Base-by-base conservation (phyloP, 2,888 invertebrate genomes). In the Chrysolina haemoptera region DNA sequence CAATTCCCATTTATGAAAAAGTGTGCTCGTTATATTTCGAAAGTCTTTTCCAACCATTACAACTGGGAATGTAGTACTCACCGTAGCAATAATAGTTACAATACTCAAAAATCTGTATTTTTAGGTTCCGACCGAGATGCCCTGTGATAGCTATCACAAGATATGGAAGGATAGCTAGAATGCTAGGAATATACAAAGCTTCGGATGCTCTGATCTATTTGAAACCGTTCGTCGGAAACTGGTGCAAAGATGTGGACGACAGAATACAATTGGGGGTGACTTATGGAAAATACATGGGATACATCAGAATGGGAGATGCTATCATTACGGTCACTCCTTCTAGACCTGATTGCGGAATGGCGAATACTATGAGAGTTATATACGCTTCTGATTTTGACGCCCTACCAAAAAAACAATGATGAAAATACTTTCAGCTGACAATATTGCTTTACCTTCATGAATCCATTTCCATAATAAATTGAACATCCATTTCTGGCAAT, bases 71-170 rank as follows among this genome's bases (percentile, higher is more conserved):
- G 1, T 5, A 27, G 27, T 27, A 5, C 1, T n/a, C n/a, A n/a
- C n/a, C n/a, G n/a, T n/a, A 27, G 5, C 1, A 27, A 27, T 27
- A 27, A 27, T 27, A 27, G 27, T 27, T 27, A 27, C 27, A 27
- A 3, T 27, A 27, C 5, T 27, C 5, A 27, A 27, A 27, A 1
- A 27, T 27, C 1, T 27, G 5, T 5, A 27, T 53, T 53, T 73
- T 11, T 16, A 79, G 79, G 70, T 81, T 78, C 80, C 89, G 91
- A 80, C 94, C 95, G 0, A 88, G 91, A 68, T 95, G 95, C 85
- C 95, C 95, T 0, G 92, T 96, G 71, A 88, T 96, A 68, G 93
- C 94, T 5, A 91, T 96, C 11, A 94, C 94, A 0, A 89, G 94
- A 80, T 89, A 91, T 76, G 91, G 91, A 22, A 91, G 91, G 80